Conservation (phyloP, 2,113 vertebrate species). For the Diglossa brunneiventris region DNA sequence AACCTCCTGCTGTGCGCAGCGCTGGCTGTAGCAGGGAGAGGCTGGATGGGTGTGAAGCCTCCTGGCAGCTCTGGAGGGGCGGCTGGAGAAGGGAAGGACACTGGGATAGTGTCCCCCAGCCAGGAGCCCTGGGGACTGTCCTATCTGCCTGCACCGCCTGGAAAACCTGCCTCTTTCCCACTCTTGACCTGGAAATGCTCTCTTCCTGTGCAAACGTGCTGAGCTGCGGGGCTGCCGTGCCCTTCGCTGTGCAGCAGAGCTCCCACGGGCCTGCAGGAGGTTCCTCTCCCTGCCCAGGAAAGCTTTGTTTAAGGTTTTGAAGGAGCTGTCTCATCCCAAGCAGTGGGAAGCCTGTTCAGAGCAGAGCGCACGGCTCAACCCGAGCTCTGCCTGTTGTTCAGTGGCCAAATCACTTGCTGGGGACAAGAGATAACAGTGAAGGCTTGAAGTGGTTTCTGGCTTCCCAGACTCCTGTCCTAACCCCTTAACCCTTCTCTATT, state of each 20-base stretch:
- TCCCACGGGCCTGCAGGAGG: background rate
- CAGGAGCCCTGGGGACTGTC: background rate
- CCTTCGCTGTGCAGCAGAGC: background rate
- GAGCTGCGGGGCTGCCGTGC: background rate
- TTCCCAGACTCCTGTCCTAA: background rate
- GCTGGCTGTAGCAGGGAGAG: rapidly evolving
- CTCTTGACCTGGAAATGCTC: constrained; percentile 26
- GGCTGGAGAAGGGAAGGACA: background rate
- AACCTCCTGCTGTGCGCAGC: rapidly evolving
- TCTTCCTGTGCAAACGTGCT: constrained; percentile 22
- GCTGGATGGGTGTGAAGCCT: background rate
- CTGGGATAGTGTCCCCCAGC: background rate
- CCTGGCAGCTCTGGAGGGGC: background rate
- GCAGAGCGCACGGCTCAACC: background rate
- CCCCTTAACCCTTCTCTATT: background rate
- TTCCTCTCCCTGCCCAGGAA: constrained; percentile 16
- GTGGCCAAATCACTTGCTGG: constrained; percentile 28
- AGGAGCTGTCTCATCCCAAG: background rate
- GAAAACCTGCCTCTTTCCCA: background rate
- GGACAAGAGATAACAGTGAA: background rate
- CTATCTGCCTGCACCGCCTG: background rate
- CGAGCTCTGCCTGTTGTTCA: background rate
- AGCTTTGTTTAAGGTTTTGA: background rate
- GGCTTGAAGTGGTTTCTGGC: constrained; percentile 34
- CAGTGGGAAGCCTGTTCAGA: background rate